phyloP scores from a whole-genome alignment of 2,888 invertebrate species.

The Itoplectis maculator region DNA sequence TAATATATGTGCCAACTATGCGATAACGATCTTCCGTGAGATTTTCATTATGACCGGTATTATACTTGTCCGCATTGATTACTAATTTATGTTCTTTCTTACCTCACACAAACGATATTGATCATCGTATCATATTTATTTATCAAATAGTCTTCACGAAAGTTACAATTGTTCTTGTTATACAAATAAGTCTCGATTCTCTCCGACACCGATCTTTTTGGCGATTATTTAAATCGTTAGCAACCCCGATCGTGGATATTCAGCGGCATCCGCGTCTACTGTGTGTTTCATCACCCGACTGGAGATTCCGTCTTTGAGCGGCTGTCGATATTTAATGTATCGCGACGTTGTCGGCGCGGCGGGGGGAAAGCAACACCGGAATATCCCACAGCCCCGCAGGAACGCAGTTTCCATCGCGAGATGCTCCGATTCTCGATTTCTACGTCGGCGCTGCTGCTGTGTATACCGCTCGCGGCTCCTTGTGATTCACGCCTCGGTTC shows the following conservation, averaged over 20 bases:
- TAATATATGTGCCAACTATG: not conserved
- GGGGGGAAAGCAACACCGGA: no score
- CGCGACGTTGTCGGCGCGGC: no score
- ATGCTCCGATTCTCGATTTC: not conserved
- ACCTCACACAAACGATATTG: not conserved
- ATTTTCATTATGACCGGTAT: constrained; percentile 6
- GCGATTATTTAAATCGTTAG: no score
- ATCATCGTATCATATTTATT: not conserved
- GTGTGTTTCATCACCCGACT: no score
- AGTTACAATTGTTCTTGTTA: not conserved
- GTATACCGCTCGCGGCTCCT: constrained; percentile 10
- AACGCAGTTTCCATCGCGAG: not conserved
- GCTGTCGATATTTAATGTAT: no score
- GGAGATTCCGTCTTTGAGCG: no score
- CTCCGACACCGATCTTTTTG: no score
- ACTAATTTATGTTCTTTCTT: not conserved
- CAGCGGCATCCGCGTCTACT: no score
- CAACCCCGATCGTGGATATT: no score
- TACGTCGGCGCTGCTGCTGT: no score
- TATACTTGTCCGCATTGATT: not conserved
- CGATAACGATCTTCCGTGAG: constrained; percentile 13
- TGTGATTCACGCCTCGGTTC: constrained; percentile 21
- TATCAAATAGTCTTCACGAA: not conserved
- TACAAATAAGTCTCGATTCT: not conserved
- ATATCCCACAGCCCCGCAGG: no score